Evolutionary conservation across 2,888 invertebrate species (phyloP).

Genomic region (Acrobeloides nanus): DNA sequence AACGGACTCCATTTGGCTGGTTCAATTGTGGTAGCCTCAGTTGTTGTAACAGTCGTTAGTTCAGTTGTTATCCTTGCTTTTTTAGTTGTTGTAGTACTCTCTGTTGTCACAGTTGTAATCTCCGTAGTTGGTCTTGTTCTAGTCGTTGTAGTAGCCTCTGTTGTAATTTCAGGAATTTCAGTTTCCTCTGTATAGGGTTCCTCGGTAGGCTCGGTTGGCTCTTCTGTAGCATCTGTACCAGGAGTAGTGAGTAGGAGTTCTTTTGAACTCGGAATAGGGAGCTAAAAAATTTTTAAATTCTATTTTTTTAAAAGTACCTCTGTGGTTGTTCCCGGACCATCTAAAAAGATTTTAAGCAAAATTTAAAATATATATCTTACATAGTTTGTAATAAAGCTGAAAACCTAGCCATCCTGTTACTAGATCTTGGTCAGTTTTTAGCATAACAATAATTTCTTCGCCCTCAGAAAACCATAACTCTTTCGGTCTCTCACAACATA

Average conservation of each 20-base stretch:
- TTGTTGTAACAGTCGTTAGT: constrained; percentile 8
- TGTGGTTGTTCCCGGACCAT: no score
- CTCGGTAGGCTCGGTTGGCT: no score
- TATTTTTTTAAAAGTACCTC: no score
- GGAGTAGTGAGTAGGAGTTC: no score
- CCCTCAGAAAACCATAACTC: constrained; percentile 34
- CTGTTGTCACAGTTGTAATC: constrained; percentile 4
- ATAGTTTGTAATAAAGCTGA: constrained; percentile 21
- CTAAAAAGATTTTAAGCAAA: no score
- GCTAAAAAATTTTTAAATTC: no score
- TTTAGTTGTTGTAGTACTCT: constrained; percentile 6
- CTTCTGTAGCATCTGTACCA: no score
- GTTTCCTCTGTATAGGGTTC: background rate
- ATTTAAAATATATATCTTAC: constrained; percentile 9
- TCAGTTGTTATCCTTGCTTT: constrained; percentile 6
- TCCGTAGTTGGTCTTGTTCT: constrained; percentile 8
- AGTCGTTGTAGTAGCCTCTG: constrained; percentile 4
- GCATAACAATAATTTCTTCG: constrained; percentile 38
- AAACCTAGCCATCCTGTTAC: constrained; percentile 44
- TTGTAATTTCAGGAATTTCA: background rate
- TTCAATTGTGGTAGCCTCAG: constrained; percentile 11
- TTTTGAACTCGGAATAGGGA: no score
- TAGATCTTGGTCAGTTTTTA: constrained; percentile 24
- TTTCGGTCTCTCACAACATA: constrained; percentile 39
- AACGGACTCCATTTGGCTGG: constrained; percentile 11